phyloP scores from a whole-genome alignment of 2,797 vertebrate species.

The Parambassis ranga region DNA sequence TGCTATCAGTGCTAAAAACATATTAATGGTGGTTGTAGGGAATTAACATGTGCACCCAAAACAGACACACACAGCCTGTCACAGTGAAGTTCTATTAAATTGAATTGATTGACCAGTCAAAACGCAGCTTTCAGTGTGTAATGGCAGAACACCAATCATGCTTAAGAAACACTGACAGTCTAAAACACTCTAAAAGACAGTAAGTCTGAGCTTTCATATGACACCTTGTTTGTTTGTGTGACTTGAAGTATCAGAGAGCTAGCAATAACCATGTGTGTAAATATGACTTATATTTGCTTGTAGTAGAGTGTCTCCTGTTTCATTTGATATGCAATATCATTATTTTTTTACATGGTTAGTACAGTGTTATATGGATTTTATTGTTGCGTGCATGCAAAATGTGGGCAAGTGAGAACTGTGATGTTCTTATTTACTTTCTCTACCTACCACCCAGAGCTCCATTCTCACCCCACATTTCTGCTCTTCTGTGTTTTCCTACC shows the following conservation, averaged over 20 bases:
- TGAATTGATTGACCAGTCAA: slow-evolving; percentile 13
- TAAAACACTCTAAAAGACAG: slow-evolving; percentile 9
- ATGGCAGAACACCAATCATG: slow-evolving; percentile 4
- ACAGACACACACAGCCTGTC: slow-evolving; percentile 1
- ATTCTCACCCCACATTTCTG: background rate
- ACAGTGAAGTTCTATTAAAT: slow-evolving; percentile 26
- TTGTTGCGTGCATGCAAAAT: too few relatives aligned
- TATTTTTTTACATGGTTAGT: too few relatives aligned
- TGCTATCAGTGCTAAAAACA: background rate
- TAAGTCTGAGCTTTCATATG: too few relatives aligned
- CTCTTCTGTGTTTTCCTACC: background rate
- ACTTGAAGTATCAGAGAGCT: too few relatives aligned
- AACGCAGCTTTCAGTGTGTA: slow-evolving; percentile 14
- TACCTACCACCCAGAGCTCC: too few relatives aligned
- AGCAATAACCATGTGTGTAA: too few relatives aligned
- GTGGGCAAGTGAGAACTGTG: background rate
- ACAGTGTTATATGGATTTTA: too few relatives aligned
- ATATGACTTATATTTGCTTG: too few relatives aligned
- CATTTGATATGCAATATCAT: too few relatives aligned
- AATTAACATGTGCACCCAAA: slow-evolving; percentile 3
- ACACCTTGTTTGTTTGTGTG: too few relatives aligned
- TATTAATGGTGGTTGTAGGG: slow-evolving; percentile 2
- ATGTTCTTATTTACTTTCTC: slow-evolving; percentile 13
- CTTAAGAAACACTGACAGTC: slow-evolving; percentile 3
- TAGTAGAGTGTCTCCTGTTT: too few relatives aligned